phyloP scores from a whole-genome alignment of 1,140 invertebrate genomes.

The Theocolax elegans region DNA sequence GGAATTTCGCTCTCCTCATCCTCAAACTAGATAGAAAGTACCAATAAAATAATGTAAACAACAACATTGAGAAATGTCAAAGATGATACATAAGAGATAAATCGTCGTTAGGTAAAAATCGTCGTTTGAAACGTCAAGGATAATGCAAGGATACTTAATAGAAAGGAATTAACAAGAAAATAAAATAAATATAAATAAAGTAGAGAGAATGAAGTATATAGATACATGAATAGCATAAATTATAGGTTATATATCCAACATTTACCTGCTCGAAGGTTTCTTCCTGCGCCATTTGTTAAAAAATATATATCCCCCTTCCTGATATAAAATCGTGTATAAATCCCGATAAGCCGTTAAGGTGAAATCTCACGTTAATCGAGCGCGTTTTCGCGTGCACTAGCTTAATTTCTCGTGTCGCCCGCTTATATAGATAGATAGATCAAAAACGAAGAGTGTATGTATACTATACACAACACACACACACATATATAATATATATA shows the following conservation, averaged over 20 bases:
- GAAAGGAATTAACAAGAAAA: too few relatives aligned
- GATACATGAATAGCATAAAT: too few relatives aligned
- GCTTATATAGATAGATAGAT: neutral
- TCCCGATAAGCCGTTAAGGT: constrained; percentile 7
- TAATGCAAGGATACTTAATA: too few relatives aligned
- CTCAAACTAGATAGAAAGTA: constrained; percentile 64
- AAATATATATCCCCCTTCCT: neutral
- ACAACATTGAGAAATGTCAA: too few relatives aligned
- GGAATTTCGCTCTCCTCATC: constrained; percentile 75
- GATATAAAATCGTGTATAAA: constrained; percentile 25
- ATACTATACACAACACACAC: too few relatives aligned
- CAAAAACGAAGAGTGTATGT: too few relatives aligned
- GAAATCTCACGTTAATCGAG: constrained; percentile 35
- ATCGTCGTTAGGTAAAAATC: too few relatives aligned
- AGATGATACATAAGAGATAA: too few relatives aligned
- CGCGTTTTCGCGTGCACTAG: constrained; percentile 32
- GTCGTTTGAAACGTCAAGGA: too few relatives aligned
- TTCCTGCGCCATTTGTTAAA: constrained; percentile 44
- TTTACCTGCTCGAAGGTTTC: constrained; percentile 49
- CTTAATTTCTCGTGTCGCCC: constrained; percentile 13
- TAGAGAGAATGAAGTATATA: too few relatives aligned
- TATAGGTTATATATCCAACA: constrained; percentile 7
- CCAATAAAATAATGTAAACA: neutral
- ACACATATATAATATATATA: too few relatives aligned
- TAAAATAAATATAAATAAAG: too few relatives aligned